Evolutionary conservation across 2,888 invertebrate species (phyloP), one percentile per base, ranked within the genome.

Genomic region (Agrilus cyanescens): DNA sequence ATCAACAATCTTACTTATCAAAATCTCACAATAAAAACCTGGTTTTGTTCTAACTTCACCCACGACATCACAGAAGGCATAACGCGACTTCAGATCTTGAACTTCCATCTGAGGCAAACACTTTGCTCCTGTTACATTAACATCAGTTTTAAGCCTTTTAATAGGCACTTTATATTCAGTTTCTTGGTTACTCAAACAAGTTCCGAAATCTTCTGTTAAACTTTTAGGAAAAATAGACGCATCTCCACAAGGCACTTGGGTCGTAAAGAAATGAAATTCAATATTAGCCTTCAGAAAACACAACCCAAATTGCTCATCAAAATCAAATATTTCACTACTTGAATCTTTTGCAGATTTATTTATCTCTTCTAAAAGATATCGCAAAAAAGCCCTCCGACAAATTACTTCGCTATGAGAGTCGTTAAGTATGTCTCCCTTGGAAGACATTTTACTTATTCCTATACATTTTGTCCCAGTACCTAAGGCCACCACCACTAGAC

Each of bases 371-470:
- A 85, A 81, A 3, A 89, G 59, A 61, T 85, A 94, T 46, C 84
- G 68, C 15, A 91, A 53, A 57, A 95, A 86, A 1, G 81, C 83
- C 53, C 95, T 73, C 52, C 94, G 73, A 5, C 89, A 83, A 39
- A 94, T 68, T 16, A 93, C 75, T 71, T 96, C 95, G 1, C 94
- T 91, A 68, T 96, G 95, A 32, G 87, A 88, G 63, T 96, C 95
- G 60, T 87, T 87, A 12, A 96, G 57, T 46, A 85, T 71, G 53
- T 77, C 75, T 2, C 91, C 91, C 20, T 61, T 62, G 2, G 69
- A 56, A 40, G 78, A 79, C 68, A 84, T 69, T 61, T 78, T 76
- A 3, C 68, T 66, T 43, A 74, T 71, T 1, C 93, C 91, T 48
- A 95, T 74, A 63, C 94, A 95, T 69, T 93, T 95, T 0, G 94